Base-by-base conservation (phyloP, 2,113 vertebrate species). In the Melanocharis versteri region DNA sequence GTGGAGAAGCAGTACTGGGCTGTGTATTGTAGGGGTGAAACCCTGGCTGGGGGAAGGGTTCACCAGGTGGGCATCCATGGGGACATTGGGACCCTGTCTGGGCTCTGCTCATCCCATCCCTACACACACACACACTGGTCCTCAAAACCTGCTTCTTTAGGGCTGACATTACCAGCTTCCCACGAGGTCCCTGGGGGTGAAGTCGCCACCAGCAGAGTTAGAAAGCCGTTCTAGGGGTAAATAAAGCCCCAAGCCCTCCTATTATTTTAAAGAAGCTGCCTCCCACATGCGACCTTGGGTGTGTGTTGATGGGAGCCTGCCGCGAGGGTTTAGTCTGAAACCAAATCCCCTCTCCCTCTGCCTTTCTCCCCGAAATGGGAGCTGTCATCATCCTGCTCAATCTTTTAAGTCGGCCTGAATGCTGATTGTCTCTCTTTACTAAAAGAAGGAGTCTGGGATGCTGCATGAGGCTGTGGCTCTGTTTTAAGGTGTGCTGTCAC, bases 361-460 rank as follows among this genome's bases (percentile, higher is more conserved):
- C 77, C 60, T 95, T 94, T 97, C 81, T 92, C 50, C 64, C 28
- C 7, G 28, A 70, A 96, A 95, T 87, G 57, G 87, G 61, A 97
- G 89, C 96, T 98, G 95, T 97, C 97, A 96, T 96, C 86, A 1
- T 91, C 30, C 86, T 84, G 69, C 57, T 90, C 95, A 90, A 54
- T 89, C 94, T 97, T 93, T 96, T 96, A 97, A 96, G 96, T 96
- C 61, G 0, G 18, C 39, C 83, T 96, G 95, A 97, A 97, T 88
- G 78, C 85, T 2, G 3, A 22, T 72, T 93, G 71, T 90, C 70
- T 97, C 28, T 12, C 10, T 69, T 85, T 42, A 65, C 54, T 88
- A 72, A 96, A 88, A 90, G 44, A 75, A 83, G 44, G 80, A 30
- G 70, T 39, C 54, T 66, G 40, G 54, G 83, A 60, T 7, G 9